Evolutionary conservation across 92 coral and sea anemone species (phyloP).

Genomic region (Siderastrea siderea): DNA sequence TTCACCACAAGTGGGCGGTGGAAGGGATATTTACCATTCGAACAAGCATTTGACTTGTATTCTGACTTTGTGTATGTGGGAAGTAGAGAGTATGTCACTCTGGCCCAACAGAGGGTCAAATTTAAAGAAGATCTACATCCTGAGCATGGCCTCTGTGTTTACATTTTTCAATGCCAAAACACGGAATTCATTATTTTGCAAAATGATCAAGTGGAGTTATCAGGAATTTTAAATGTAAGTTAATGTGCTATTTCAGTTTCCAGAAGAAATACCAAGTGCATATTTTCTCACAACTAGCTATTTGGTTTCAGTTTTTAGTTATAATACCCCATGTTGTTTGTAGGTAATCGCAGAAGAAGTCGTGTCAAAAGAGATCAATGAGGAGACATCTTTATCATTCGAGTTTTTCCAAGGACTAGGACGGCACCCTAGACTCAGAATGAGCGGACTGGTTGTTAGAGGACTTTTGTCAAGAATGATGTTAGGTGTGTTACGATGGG

Average conservation of each 20-base stretch:
- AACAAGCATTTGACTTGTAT: constrained; percentile 31
- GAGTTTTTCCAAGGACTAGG: constrained; percentile 10
- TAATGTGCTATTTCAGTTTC: no score
- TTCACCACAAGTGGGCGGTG: constrained; percentile 23
- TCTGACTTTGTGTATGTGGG: neutral
- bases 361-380: constrained; percentile 5
- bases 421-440: constrained; percentile 15
- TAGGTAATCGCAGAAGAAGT: constrained; percentile 5
- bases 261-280: neutral
- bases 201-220: constrained; percentile 41
- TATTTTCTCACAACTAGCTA: neutral
- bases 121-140: neutral
- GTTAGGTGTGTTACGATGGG: neutral
- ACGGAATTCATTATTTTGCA: constrained; percentile 28
- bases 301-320: no score
- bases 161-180: constrained; percentile 24
- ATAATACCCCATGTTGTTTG: no score
- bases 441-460: constrained; percentile 22
- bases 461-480: constrained; percentile 19
- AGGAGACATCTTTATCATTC: neutral
- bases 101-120: neutral
- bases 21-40: constrained; percentile 32
- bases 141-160: neutral
- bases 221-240: constrained; percentile 41
- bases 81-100: neutral